These are phyloP conservation scores for Folsomia candida DNA, from an alignment of 2,888 invertebrate species.

Conservation along the genomic window DNA sequence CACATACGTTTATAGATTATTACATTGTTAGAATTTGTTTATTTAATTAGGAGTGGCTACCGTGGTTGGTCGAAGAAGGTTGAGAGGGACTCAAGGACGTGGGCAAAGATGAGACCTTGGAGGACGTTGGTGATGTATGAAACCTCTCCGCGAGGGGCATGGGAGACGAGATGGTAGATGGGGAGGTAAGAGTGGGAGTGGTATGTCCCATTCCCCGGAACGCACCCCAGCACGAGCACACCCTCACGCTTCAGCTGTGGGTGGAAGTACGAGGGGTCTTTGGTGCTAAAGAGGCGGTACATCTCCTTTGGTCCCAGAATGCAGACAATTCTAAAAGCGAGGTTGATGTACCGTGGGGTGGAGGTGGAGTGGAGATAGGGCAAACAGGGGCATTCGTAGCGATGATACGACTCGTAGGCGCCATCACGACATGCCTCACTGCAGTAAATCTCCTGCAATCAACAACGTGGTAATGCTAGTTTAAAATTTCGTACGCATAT, in stretches of 20 bases:
- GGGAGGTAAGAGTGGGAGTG: slow-evolving; percentile 35
- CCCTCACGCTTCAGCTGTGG: not conserved
- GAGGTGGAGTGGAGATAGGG: slow-evolving; percentile 38
- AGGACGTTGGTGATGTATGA: slow-evolving; percentile 40
- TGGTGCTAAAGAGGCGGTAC: slow-evolving; percentile 28
- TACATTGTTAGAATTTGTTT: not conserved
- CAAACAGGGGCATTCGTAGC: slow-evolving; percentile 42
- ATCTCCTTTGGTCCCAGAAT: slow-evolving; percentile 39
- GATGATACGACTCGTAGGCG: slow-evolving; percentile 38
- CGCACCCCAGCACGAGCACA: slow-evolving; percentile 18
- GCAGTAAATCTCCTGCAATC: slow-evolving; percentile 43
- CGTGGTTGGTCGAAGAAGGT: slow-evolving; percentile 34
- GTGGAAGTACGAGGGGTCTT: slow-evolving; percentile 26
- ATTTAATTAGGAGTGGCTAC: not conserved
- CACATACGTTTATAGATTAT: too few relatives aligned
- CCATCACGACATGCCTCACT: slow-evolving; percentile 26
- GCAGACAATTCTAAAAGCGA: slow-evolving; percentile 41
- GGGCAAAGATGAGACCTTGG: slow-evolving; percentile 38
- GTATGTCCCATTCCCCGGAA: slow-evolving; percentile 31
- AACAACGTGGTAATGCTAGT: not conserved
- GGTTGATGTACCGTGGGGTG: slow-evolving; percentile 44
- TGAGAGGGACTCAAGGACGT: slow-evolving; percentile 30
- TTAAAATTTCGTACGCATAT: not conserved
- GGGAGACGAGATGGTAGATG: slow-evolving; percentile 42
- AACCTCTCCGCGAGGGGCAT: slow-evolving; percentile 18